Percentiles rank a stretch among this genome's conserved stretches.
These are phyloP conservation scores for Cisticola juncidis DNA, from an alignment of 2,113 vertebrate species.

Conservation along the genomic window DNA sequence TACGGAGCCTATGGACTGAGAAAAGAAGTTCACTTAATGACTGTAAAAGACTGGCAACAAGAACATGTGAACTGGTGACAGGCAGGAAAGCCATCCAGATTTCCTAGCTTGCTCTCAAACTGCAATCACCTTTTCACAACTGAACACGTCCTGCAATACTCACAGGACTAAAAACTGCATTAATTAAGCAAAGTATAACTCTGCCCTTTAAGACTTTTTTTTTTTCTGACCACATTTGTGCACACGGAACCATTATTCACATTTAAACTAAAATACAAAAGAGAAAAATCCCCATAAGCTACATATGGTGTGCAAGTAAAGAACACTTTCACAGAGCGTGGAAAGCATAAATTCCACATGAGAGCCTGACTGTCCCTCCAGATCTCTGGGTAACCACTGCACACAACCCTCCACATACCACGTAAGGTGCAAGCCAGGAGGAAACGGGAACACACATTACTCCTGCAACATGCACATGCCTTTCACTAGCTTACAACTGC, in stretches of 20 bases:
- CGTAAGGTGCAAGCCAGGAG: not conserved
- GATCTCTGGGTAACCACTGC: not conserved
- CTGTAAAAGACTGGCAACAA: not conserved
- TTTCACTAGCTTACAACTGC: not conserved
- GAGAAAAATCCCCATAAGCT: not conserved
- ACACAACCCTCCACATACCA: not conserved
- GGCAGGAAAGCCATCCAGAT: not conserved
- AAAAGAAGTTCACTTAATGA: not conserved
- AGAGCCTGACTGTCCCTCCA: not conserved
- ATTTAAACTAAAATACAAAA: not conserved
- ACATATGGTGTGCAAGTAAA: not conserved
- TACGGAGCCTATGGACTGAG: rapidly evolving
- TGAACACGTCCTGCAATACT: not conserved
- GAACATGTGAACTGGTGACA: not conserved
- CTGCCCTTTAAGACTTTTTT: not conserved
- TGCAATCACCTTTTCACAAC: not conserved
- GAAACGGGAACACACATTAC: not conserved
- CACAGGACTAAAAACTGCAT: not conserved
- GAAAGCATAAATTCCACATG: not conserved
- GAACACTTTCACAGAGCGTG: not conserved
- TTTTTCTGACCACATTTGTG: not conserved
- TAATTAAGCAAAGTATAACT: not conserved
- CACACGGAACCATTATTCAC: not conserved
- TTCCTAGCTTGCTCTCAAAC: not conserved
- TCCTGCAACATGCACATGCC: not conserved